Evolutionary conservation across 2,888 invertebrate species (phyloP).

Genomic region (Agriopis leucophaearia): DNA sequence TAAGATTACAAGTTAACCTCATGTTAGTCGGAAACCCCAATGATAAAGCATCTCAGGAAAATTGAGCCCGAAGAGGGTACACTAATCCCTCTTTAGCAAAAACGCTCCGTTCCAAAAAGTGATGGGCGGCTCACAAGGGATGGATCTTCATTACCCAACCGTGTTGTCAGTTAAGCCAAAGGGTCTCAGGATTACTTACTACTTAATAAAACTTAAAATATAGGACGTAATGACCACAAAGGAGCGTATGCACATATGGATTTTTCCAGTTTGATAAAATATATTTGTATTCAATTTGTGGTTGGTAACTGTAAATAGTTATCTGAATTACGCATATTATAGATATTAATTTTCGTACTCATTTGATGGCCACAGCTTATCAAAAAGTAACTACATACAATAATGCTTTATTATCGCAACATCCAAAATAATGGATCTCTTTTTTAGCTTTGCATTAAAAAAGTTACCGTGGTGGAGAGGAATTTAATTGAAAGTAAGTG

Average conservation of each 20-base stretch:
- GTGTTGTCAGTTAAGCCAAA: constrained; percentile 84
- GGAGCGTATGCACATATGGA: neutral
- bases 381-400: too few species aligned
- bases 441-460: neutral
- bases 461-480: neutral
- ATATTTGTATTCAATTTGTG: neutral
- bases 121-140: constrained; percentile 83
- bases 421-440: neutral
- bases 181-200: constrained; percentile 78
- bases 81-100: constrained; percentile 87
- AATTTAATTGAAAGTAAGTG: neutral
- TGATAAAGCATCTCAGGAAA: constrained; percentile 86
- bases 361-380: too few species aligned
- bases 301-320: too few species aligned
- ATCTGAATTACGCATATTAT: too few species aligned
- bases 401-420: neutral
- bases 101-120: constrained; percentile 86
- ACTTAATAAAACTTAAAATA: constrained; percentile 78
- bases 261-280: neutral
- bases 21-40: constrained; percentile 84
- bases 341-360: too few species aligned
- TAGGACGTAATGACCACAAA: constrained; percentile 38
- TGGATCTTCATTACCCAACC: constrained; percentile 83
- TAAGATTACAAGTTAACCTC: constrained; percentile 87
- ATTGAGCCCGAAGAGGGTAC: constrained; percentile 82